Base-by-base conservation (phyloP, 1,140 invertebrate genomes). In the Lineus longissimus region DNA sequence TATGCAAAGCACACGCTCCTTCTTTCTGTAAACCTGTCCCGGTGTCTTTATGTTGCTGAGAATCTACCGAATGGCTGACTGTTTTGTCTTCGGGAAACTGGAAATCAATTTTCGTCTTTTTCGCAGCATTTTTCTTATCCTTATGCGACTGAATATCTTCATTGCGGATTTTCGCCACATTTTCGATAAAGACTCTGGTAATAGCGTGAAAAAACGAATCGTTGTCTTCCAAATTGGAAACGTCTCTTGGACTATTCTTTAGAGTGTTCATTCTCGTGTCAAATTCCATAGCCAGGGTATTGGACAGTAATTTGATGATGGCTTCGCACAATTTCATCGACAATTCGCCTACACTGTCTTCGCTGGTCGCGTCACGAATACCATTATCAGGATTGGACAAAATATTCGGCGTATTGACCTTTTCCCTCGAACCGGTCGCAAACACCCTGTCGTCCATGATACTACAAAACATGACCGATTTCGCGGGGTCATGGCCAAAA, bases 171-270 rank as follows among this genome's bases (percentile, higher is more conserved):
- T n/a, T 51, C 25, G 4, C 47, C 47, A 51, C 47, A 51, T 4
- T n/a, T 7, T 51, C n/a, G 6, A 51, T 27, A 51, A 51, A 51
- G 6, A 51, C 47, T n/a, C 47, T 51, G n/a, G 47, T 51, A n/a
- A 51, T n/a, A 23, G 47, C 47, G 47, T 51, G 47, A 51, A 51
- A 51, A 51, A 51, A 51, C n/a, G 47, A 51, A 51, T 51, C 47
- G 47, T n/a, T 4, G n/a, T 51, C 47, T n/a, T 51, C 47, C n/a
- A 51, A 51, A n/a, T 51, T 51, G n/a, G 47, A 6, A 4, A 51
- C 47, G n/a, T 4, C 47, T n/a, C 47, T 51, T 4, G 47, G 6
- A 51, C 47, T 51, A n/a, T 51, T 51, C n/a, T 51, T 51, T 27
- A 51, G 25, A 4, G 47, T 27, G n/a, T 4, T 51, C 47, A 51